phyloP scores from a whole-genome alignment of 2,888 invertebrate genomes.

The Drosophila pseudotakahashii region DNA sequence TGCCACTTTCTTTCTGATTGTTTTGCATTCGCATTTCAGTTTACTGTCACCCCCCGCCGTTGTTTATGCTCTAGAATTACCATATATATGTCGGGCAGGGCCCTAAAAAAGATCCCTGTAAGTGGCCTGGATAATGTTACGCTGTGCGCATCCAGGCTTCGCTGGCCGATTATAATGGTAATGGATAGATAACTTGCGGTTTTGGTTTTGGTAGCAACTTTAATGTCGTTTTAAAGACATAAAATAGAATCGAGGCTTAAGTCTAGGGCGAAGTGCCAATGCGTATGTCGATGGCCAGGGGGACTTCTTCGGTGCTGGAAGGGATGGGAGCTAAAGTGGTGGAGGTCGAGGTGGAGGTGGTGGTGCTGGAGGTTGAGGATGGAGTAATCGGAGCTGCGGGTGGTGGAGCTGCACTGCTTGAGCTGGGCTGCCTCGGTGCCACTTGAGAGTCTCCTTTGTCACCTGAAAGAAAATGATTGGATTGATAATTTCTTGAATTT shows the following conservation, averaged over 20 bases:
- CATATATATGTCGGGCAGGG: slow-evolving; percentile 39
- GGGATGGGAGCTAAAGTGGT: slow-evolving; percentile 20
- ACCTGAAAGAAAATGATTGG: slow-evolving; percentile 4
- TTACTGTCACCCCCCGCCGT: slow-evolving; percentile 38
- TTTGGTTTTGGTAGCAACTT: slow-evolving; percentile 29
- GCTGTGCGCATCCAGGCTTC: slow-evolving; percentile 37
- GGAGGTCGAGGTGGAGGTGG: slow-evolving; percentile 12
- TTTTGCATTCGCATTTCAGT: slow-evolving; percentile 51
- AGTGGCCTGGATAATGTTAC: slow-evolving; percentile 51
- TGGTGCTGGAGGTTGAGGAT: neutral
- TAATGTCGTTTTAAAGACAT: slow-evolving; percentile 43
- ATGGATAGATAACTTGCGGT: slow-evolving; percentile 45
- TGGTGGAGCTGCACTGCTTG: slow-evolving; percentile 19
- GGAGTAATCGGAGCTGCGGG: slow-evolving; percentile 1
- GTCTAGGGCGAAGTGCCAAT: slow-evolving; percentile 51
- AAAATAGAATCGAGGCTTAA: slow-evolving; percentile 21
- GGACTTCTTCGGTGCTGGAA: slow-evolving; percentile 55
- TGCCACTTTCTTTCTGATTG: slow-evolving; percentile 72
- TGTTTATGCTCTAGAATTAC: slow-evolving; percentile 72
- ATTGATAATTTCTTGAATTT: neutral
- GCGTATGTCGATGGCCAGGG: slow-evolving; percentile 74
- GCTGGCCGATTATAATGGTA: slow-evolving; percentile 51
- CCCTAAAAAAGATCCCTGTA: slow-evolving; percentile 25
- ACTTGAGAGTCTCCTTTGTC: neutral
- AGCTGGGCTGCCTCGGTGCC: slow-evolving; percentile 1